A percentile compares a stretch with the other conserved stretches of the same genome.
phyloP scores from a whole-genome alignment of 2,113 vertebrate species.

The Semnopithecus entellus region DNA sequence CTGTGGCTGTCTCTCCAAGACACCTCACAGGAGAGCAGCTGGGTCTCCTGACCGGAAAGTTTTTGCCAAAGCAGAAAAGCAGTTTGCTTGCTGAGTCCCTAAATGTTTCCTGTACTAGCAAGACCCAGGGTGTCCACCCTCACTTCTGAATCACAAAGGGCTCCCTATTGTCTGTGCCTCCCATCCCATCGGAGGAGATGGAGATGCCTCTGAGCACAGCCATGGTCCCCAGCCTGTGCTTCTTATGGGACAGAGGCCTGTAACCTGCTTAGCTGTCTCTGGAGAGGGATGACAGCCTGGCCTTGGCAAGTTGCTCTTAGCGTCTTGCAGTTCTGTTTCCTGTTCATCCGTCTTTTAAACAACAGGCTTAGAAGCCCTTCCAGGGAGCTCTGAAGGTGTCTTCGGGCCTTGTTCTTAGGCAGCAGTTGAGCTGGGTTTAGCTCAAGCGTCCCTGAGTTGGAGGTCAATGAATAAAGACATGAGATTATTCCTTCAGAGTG shows the following conservation, averaged over 20 bases:
- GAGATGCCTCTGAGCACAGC: neutral
- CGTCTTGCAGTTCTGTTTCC: neutral
- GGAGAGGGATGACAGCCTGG: no score
- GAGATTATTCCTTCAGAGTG: neutral
- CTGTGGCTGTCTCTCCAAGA: neutral
- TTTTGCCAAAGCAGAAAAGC: neutral
- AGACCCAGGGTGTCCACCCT: neutral
- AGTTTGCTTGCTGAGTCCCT: neutral
- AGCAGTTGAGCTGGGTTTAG: neutral
- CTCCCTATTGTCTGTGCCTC: neutral
- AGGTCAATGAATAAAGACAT: neutral
- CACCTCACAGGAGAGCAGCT: neutral
- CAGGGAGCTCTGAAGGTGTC: neutral
- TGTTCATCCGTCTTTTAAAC: neutral
- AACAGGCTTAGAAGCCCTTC: neutral
- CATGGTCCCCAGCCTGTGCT: neutral
- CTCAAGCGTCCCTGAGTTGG: neutral
- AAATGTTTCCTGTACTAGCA: neutral
- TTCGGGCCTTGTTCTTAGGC: neutral
- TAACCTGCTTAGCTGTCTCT: rapidly evolving
- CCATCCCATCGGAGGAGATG: neutral
- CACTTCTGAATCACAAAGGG: neutral
- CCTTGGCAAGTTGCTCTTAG: rapidly evolving
- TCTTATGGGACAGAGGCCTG: neutral
- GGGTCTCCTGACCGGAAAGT: neutral